Percentiles rank a stretch among this genome's conserved stretches.
Evolutionary conservation across 1,140 invertebrate genomes (phyloP).

Genomic region (Wasmannia auropunctata): DNA sequence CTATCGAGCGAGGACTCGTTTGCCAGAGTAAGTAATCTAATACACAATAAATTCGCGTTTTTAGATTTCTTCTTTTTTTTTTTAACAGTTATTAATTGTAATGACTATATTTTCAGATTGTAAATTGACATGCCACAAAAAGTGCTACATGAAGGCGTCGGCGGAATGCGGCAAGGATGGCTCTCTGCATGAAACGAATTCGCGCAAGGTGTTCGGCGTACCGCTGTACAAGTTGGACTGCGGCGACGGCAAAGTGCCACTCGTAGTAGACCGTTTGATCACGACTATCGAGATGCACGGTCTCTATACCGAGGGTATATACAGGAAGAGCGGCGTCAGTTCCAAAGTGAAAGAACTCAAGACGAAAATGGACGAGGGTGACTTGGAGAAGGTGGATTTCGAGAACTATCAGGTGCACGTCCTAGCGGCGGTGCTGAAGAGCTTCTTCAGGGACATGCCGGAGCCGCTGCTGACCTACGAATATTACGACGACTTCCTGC

Average conservation of each 20-base stretch:
- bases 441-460: conserved; percentile 96
- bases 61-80: neutral
- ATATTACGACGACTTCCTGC: conserved; percentile 96
- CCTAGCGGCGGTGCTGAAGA: conserved; percentile 95
- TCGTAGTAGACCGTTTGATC: conserved; percentile 94
- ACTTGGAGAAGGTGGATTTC: conserved; percentile 89
- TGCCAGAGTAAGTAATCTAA: conserved; percentile 88
- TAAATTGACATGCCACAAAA: conserved; percentile 97
- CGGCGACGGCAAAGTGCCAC: conserved; percentile 92
- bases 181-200: conserved; percentile 83
- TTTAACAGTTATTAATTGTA: conserved; percentile 3
- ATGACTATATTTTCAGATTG: conserved; percentile 89
- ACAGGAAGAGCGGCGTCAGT: conserved; percentile 95
- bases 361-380: conserved; percentile 90
- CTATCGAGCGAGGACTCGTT: conserved; percentile 95
- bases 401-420: conserved; percentile 94
- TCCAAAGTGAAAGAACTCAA: conserved; percentile 92
- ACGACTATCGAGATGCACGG: conserved; percentile 96
- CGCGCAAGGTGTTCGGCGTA: conserved; percentile 91
- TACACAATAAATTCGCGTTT: neutral
- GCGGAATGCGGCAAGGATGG: conserved; percentile 88
- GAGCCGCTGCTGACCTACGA: conserved; percentile 97
- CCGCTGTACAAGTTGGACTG: conserved; percentile 90
- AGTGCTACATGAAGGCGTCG: conserved; percentile 92
- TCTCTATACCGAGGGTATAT: conserved; percentile 96